A percentile compares a stretch with the other conserved stretches of the same genome.
Conservation (phyloP, 2,797 vertebrate species). For the Chromobotia macracanthus region DNA sequence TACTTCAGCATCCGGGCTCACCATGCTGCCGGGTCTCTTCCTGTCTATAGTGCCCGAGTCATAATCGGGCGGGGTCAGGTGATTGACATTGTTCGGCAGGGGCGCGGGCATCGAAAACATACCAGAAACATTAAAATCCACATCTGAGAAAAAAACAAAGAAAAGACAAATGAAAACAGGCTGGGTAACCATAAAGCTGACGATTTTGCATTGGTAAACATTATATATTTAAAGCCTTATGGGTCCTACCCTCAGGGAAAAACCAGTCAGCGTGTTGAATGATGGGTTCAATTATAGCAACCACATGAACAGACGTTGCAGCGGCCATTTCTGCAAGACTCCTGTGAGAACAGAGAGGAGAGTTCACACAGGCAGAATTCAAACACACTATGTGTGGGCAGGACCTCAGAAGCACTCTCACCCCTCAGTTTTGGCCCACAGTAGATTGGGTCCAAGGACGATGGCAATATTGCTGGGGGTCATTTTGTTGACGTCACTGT, state of each 20-base stretch:
- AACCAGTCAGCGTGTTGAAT: slow-evolving; percentile 90
- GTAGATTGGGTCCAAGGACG: slow-evolving; percentile 86
- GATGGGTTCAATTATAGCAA: slow-evolving; percentile 87
- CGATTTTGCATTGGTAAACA: background rate
- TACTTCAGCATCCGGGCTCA: slow-evolving; percentile 85
- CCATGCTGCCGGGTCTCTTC: slow-evolving; percentile 91
- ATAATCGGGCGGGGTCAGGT: slow-evolving; percentile 74
- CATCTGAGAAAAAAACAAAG: slow-evolving; percentile 74
- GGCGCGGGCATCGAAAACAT: slow-evolving; percentile 87
- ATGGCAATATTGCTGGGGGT: slow-evolving; percentile 89
- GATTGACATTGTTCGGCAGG: slow-evolving; percentile 85
- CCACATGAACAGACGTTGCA: slow-evolving; percentile 87
- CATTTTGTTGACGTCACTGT: slow-evolving; percentile 89
- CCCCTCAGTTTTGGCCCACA: slow-evolving; percentile 89
- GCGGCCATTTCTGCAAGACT: slow-evolving; percentile 88
- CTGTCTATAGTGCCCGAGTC: slow-evolving; percentile 87
- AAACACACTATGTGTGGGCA: slow-evolving; percentile 36
- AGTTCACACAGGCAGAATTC: too few relatives aligned
- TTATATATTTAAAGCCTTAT: background rate
- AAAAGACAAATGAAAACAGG: background rate
- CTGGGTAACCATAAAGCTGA: too few relatives aligned
- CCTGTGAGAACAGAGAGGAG: slow-evolving; percentile 66
- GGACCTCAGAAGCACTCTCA: slow-evolving; percentile 63
- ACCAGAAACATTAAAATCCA: slow-evolving; percentile 96
- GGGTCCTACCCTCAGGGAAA: slow-evolving; percentile 83